Evolutionary conservation across 2,797 vertebrate genomes (phyloP).

Genomic region (Premnoplex brunnescens): DNA sequence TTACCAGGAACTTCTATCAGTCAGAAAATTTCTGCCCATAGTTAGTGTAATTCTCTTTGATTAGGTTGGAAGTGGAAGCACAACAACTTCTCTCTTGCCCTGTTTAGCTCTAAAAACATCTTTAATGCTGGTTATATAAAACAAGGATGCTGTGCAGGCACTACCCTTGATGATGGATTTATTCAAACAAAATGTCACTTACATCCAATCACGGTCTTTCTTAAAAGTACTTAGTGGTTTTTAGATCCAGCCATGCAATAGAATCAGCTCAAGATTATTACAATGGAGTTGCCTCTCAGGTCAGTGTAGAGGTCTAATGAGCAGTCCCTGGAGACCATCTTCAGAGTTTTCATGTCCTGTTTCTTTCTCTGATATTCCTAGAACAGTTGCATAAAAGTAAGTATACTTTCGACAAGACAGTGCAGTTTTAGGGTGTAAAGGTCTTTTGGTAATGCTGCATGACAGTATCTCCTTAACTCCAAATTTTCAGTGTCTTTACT

Average conservation of each 20-base stretch:
- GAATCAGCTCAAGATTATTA: not conserved
- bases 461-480: not conserved
- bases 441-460: not conserved
- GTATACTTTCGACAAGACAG: not conserved
- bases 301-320: not conserved
- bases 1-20: not conserved
- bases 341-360: not conserved
- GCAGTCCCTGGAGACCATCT: not conserved
- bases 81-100: not conserved
- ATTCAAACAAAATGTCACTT: not conserved
- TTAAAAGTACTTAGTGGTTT: not conserved
- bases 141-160: not conserved
- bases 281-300: not conserved
- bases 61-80: not conserved
- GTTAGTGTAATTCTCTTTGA: not conserved
- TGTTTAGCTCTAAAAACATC: not conserved
- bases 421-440: not conserved
- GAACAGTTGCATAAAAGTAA: not conserved
- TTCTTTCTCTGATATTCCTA: not conserved
- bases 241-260: not conserved
- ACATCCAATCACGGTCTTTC: not conserved
- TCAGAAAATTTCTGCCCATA: not conserved
- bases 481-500: not conserved
- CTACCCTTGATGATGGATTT: not conserved
- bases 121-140: not conserved